Percentiles rank a stretch among this genome's conserved stretches.
These are phyloP conservation scores for Malacosoma neustria DNA, from an alignment of 2,888 invertebrate genomes.

Conservation along the genomic window DNA sequence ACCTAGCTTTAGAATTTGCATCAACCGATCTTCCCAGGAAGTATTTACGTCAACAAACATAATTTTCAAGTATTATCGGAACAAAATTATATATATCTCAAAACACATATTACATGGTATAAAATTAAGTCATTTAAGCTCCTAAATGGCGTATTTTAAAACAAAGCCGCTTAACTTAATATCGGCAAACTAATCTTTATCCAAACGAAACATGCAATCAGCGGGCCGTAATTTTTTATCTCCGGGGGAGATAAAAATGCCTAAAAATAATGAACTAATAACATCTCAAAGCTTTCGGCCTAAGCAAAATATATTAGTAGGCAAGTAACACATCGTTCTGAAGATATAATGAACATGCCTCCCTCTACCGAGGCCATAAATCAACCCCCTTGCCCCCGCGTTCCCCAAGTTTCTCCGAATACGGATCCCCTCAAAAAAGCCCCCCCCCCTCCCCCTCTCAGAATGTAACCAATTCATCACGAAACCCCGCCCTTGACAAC, in stretches of 20 bases:
- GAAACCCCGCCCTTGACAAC: slow-evolving; percentile 77
- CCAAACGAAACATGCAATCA: slow-evolving; percentile 35
- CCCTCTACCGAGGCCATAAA: slow-evolving; percentile 62
- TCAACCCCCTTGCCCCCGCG: slow-evolving; percentile 52
- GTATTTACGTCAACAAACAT: too few species aligned
- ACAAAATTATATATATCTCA: too few species aligned
- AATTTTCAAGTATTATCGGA: too few species aligned
- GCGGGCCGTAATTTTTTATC: slow-evolving; percentile 49
- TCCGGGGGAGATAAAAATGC: slow-evolving; percentile 63
- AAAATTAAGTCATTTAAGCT: slow-evolving; percentile 30
- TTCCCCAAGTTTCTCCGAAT: slow-evolving; percentile 34
- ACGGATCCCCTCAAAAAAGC: slow-evolving; percentile 52
- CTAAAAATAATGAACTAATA: slow-evolving; percentile 65
- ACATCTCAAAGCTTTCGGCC: slow-evolving; percentile 41
- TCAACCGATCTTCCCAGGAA: too few species aligned
- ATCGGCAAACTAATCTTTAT: slow-evolving; percentile 29
- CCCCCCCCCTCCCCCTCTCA: slow-evolving; percentile 57
- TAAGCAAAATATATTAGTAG: slow-evolving; percentile 67
- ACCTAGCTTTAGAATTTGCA: slow-evolving; percentile 22
- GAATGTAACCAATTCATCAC: slow-evolving; percentile 74
- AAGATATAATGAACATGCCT: slow-evolving; percentile 72
- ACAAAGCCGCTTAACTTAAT: slow-evolving; percentile 27
- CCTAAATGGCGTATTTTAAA: slow-evolving; percentile 28
- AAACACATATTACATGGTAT: slow-evolving; percentile 17
- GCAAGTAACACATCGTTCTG: slow-evolving; percentile 70